phyloP scores from a whole-genome alignment of 2,797 vertebrate genomes.

The Lutjanus argentimaculatus region DNA sequence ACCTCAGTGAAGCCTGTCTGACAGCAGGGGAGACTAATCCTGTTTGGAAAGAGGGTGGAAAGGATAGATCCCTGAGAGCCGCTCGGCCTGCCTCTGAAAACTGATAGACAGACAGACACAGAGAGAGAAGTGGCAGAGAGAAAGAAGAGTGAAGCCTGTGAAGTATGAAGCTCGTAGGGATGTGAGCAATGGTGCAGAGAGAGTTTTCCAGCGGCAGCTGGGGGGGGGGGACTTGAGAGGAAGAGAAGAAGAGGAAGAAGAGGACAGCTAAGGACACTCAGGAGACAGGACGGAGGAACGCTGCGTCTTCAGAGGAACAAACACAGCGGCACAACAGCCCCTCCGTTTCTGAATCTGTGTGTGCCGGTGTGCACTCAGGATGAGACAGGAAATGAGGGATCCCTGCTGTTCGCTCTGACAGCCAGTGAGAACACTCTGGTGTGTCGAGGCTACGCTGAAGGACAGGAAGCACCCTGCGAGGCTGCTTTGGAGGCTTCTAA shows the following conservation, averaged over 20 bases:
- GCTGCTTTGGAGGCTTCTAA: constrained; percentile 31
- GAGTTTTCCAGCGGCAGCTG: constrained; percentile 41
- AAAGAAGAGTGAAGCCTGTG: constrained; percentile 47
- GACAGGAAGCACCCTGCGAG: constrained; percentile 46
- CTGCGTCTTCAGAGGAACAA: constrained; percentile 35
- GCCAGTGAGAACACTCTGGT: constrained; percentile 23
- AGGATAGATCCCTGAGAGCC: constrained; percentile 63
- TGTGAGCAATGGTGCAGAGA: constrained; percentile 60
- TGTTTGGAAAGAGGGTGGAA: constrained; percentile 59
- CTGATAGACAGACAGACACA: constrained; percentile 61
- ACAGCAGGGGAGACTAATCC: constrained; percentile 76
- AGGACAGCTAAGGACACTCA: constrained; percentile 58
- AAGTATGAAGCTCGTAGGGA: constrained; percentile 61
- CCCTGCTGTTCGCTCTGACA: constrained; percentile 58
- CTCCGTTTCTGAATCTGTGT: constrained; percentile 1
- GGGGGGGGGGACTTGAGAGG: constrained; percentile 19
- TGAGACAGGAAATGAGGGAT: constrained; percentile 40
- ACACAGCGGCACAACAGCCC: constrained; percentile 11
- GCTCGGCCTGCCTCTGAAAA: constrained; percentile 52
- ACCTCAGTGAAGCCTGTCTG: constrained; percentile 67
- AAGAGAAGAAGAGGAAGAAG: constrained; percentile 12
- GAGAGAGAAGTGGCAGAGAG: constrained; percentile 24
- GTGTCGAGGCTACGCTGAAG: constrained; percentile 34
- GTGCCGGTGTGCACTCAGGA: constrained; percentile 4
- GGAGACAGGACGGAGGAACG: constrained; percentile 36